These are phyloP conservation scores for Meloidogyne chitwoodi DNA, from an alignment of 1,140 invertebrate genomes.

Conservation along the genomic window DNA sequence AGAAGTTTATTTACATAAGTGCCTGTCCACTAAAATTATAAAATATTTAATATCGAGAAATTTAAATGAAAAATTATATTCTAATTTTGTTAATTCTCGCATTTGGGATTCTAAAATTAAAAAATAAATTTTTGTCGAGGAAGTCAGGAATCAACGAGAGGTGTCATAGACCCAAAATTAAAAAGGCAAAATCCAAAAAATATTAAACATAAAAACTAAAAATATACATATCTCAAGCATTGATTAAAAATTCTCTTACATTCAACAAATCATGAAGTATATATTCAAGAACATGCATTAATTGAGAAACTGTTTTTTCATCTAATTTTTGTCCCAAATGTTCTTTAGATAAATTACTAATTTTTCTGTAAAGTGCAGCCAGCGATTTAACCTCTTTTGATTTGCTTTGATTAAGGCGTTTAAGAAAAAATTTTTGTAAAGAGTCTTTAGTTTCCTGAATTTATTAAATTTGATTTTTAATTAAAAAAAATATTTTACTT, in stretches of 20 bases:
- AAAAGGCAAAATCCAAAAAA: too few relatives aligned
- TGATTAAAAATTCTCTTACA: neutral
- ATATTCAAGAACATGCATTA: constrained; percentile 26
- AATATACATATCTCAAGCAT: too few relatives aligned
- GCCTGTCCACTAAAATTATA: constrained; percentile 33
- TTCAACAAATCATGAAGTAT: constrained; percentile 29
- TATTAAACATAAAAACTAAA: too few relatives aligned
- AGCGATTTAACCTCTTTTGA: constrained; percentile 33
- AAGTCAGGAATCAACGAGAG: too few relatives aligned
- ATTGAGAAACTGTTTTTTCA: constrained; percentile 23
- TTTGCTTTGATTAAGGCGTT: constrained; percentile 20
- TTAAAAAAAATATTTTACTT: neutral
- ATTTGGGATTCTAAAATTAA: neutral
- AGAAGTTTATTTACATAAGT: constrained; percentile 50
- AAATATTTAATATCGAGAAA: neutral
- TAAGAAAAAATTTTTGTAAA: constrained; percentile 10
- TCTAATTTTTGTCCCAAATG: constrained; percentile 28
- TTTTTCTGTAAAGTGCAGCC: constrained; percentile 2
- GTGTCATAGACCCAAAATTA: too few relatives aligned
- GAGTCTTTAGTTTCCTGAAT: constrained; percentile 30
- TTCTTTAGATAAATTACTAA: constrained; percentile 24
- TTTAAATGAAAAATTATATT: too few relatives aligned
- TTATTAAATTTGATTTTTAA: constrained; percentile 8
- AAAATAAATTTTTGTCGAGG: too few relatives aligned
- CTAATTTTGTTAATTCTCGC: too few relatives aligned